A percentile compares a stretch with the other conserved stretches of the same genome.
Evolutionary conservation across 2,797 vertebrate species (phyloP).

Genomic region (Aplochiton taeniatus): DNA sequence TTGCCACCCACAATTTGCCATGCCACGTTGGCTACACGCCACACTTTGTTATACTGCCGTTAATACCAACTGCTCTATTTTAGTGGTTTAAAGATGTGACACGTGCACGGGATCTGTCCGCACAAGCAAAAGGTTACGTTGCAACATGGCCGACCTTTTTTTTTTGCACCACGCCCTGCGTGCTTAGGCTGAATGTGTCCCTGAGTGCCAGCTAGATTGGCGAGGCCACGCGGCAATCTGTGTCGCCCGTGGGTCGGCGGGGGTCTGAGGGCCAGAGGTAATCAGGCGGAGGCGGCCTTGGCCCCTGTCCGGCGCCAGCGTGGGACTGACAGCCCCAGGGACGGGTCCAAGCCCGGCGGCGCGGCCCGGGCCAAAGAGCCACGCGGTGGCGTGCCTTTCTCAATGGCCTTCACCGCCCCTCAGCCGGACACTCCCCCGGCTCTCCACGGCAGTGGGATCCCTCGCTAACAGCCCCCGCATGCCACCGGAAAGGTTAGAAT

Average conservation of each 20-base stretch:
- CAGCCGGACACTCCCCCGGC: slow-evolving; percentile 15
- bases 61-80: too few relatives aligned
- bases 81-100: too few relatives aligned
- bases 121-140: too few relatives aligned
- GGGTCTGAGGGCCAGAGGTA: slow-evolving; percentile 3
- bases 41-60: too few relatives aligned
- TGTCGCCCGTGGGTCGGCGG: background rate
- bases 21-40: too few relatives aligned
- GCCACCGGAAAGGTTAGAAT: slow-evolving; percentile 51
- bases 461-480: slow-evolving; percentile 42
- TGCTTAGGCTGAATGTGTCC: background rate
- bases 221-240: slow-evolving; percentile 8
- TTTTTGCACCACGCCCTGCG: too few relatives aligned
- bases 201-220: slow-evolving; percentile 7
- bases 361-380: slow-evolving; percentile 12
- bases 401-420: slow-evolving; percentile 24
- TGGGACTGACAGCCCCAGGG: slow-evolving; percentile 8
- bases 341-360: slow-evolving; percentile 11
- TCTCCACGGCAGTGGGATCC: slow-evolving; percentile 19
- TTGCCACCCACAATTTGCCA: too few relatives aligned
- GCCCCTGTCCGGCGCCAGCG: background rate
- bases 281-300: slow-evolving; percentile 12
- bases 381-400: background rate
- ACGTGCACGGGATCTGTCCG: too few relatives aligned
- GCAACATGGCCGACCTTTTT: too few relatives aligned